phyloP scores from a whole-genome alignment of 2,888 invertebrate genomes.

The Sisyra nigra region DNA sequence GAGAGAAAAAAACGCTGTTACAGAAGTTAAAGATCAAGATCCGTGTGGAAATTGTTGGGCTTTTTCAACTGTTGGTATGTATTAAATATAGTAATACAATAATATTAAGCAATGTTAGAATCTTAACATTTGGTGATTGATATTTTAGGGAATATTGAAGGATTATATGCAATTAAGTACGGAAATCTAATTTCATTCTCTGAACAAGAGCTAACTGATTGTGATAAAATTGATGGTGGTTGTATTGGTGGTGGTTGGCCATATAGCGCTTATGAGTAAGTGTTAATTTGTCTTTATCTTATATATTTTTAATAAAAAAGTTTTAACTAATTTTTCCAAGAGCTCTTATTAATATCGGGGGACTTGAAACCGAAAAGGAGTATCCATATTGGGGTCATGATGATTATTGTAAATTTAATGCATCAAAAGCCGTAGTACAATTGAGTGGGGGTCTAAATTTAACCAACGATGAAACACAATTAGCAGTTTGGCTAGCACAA shows the following conservation, averaged over 20 bases:
- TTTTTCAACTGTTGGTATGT: constrained; percentile 39
- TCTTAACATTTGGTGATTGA: no score
- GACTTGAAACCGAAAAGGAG: constrained; percentile 73
- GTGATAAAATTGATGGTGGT: constrained; percentile 79
- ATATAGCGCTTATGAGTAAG: constrained; percentile 71
- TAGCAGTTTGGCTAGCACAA: no score
- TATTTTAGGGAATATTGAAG: constrained; percentile 64
- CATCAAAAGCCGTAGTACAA: constrained; percentile 40
- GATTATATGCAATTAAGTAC: constrained; percentile 74
- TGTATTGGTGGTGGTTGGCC: constrained; percentile 69
- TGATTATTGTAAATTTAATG: constrained; percentile 63
- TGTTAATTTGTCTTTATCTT: neutral
- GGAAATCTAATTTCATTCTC: constrained; percentile 68
- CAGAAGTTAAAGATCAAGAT: constrained; percentile 81
- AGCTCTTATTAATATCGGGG: constrained; percentile 41
- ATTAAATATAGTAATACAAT: no score
- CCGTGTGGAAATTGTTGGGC: constrained; percentile 90
- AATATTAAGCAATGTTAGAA: no score
- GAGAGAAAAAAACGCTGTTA: constrained; percentile 65
- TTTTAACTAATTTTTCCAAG: no score
- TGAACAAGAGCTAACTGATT: constrained; percentile 92
- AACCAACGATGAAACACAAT: no score
- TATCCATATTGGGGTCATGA: constrained; percentile 83
- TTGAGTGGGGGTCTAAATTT: constrained; percentile 23
- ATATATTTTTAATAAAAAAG: no score